Percentiles rank a stretch among this genome's conserved stretches.
Conservation (phyloP, 2,797 vertebrate genomes). For the Megalops cyprinoides region DNA sequence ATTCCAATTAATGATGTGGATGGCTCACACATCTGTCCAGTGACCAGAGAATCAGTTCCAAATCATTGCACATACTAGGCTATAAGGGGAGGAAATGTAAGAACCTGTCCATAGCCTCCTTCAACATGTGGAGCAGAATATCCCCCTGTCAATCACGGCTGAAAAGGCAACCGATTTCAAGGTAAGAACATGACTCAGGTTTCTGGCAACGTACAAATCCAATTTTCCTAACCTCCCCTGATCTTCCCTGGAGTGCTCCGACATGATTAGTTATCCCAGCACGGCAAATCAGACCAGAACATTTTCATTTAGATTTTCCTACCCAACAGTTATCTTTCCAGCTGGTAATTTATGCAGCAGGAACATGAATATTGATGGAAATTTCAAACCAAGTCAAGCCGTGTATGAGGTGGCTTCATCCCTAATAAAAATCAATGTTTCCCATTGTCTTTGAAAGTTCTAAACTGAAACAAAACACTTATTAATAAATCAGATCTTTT, state of each 20-base stretch:
- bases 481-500: slow-evolving; percentile 47
- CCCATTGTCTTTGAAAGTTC: slow-evolving; percentile 44
- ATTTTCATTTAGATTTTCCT: slow-evolving; percentile 40
- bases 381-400: slow-evolving; percentile 38
- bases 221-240: slow-evolving; percentile 35
- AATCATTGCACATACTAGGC: too few species aligned
- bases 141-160: slow-evolving; percentile 18
- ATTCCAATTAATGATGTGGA: not conserved
- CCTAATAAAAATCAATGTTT: slow-evolving; percentile 38
- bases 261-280: slow-evolving; percentile 35
- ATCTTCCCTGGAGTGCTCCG: slow-evolving; percentile 36
- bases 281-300: slow-evolving; percentile 34
- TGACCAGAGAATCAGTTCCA: not conserved
- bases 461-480: slow-evolving; percentile 41
- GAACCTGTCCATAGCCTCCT: not conserved
- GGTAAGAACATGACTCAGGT: slow-evolving; percentile 29
- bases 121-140: not conserved
- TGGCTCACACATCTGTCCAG: not conserved
- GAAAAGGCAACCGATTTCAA: slow-evolving; percentile 29
- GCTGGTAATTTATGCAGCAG: slow-evolving; percentile 42
- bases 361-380: slow-evolving; percentile 41
- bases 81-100: too few species aligned
- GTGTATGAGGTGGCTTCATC: slow-evolving; percentile 34
- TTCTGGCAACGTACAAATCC: slow-evolving; percentile 34
- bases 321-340: slow-evolving; percentile 32